Evolutionary conservation across 2,113 vertebrate species (phyloP).

Genomic region (Madoqua kirkii): DNA sequence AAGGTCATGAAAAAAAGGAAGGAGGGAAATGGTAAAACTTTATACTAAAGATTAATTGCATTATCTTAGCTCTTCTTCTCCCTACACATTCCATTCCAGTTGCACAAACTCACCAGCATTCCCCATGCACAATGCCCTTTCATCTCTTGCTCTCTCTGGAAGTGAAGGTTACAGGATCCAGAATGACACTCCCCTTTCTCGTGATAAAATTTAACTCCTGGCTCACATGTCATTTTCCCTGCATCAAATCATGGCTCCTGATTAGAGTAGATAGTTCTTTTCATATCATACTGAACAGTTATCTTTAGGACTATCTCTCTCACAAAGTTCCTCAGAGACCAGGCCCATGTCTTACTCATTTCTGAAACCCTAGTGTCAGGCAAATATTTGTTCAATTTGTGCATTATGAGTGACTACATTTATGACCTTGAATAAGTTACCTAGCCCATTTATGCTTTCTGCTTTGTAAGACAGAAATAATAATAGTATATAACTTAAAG

Average conservation of each 20-base stretch:
- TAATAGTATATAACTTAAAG: neutral
- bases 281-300: neutral
- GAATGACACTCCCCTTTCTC: neutral
- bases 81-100: neutral
- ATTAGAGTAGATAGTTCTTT: neutral
- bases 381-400: neutral
- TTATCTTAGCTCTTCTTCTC: neutral
- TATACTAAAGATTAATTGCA: neutral
- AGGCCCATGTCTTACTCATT: neutral
- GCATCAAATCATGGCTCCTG: neutral
- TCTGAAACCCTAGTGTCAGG: neutral
- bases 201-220: neutral
- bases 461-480: neutral
- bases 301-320: constrained; percentile 8
- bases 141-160: neutral
- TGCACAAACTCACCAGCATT: neutral
- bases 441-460: neutral
- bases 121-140: neutral
- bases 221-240: neutral
- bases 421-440: neutral
- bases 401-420: neutral
- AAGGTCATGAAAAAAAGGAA: neutral
- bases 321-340: neutral
- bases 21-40: neutral
- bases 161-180: neutral